A percentile compares a stretch with the other conserved stretches of the same genome.
phyloP scores from a whole-genome alignment of 2,888 invertebrate genomes.

The Notodonta dromedarius region DNA sequence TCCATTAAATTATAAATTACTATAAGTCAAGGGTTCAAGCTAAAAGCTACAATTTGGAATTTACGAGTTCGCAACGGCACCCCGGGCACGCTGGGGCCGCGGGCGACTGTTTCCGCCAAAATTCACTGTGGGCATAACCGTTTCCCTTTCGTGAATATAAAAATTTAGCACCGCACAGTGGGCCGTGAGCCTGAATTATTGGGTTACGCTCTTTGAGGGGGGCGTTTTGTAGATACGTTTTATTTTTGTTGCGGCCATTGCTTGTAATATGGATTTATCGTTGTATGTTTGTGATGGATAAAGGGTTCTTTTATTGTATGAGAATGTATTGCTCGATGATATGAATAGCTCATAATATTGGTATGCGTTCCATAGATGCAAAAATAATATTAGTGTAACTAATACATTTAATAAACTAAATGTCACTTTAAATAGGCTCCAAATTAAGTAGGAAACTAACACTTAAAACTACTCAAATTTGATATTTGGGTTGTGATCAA shows the following conservation, averaged over 20 bases:
- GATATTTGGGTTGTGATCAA: too few species aligned
- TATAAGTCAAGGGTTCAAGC: background rate
- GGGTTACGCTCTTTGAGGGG: conserved; percentile 22
- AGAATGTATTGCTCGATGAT: background rate
- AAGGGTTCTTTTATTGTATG: conserved; percentile 6
- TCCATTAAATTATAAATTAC: too few species aligned
- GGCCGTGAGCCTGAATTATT: conserved; percentile 62
- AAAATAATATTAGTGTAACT: too few species aligned
- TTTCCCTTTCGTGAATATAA: conserved; percentile 70
- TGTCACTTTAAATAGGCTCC: too few species aligned
- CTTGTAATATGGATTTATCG: conserved; percentile 58
- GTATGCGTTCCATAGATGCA: too few species aligned
- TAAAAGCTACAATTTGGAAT: conserved; percentile 7
- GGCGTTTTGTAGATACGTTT: conserved; percentile 42
- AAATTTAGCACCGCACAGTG: conserved; percentile 71
- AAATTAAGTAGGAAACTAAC: too few species aligned
- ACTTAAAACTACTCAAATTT: too few species aligned
- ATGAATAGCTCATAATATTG: too few species aligned
- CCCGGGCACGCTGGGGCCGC: conserved; percentile 26
- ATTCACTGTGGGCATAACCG: conserved; percentile 71
- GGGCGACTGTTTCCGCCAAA: conserved; percentile 53
- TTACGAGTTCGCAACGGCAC: conserved; percentile 44
- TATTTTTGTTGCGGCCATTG: conserved; percentile 46
- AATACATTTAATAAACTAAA: too few species aligned
- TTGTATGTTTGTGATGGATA: conserved; percentile 41